Base-by-base conservation (phyloP, 1,140 invertebrate species). In the Achroia grisella region DNA sequence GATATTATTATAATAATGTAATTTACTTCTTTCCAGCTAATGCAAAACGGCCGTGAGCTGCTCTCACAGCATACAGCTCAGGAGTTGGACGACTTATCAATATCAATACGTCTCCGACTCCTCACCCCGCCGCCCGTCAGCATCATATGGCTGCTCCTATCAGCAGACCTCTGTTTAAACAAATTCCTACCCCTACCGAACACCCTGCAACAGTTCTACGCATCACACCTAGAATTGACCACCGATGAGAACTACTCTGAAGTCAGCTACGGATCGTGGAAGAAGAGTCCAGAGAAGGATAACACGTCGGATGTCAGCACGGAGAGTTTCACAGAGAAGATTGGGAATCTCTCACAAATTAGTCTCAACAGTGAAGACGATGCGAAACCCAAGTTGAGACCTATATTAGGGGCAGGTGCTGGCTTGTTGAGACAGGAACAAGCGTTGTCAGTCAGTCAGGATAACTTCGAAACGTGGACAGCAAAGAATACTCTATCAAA, bases 261-360 rank as follows among this genome's bases (percentile, higher is more conserved):
- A 63, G 77, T 85, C 8, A 70, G 61, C 27, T 85, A 83, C 13
- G 81, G 81, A 0, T 83, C 81, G 0, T 85, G 81, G 81, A 85
- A 81, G 42, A 82, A 81, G 17, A 56, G 44, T 15, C 67, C 64
- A 0, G 64, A 71, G 8, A 69, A 72, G 15, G 69, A 71, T 0
- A 62, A 48, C 28, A 48, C 44, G 8, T 37, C 53, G 1, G 59
- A 67, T 14, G 44, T 32, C n/a, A 53, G 50, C 6, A 52, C 53
- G 10, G 60, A 62, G 6, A 28, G 29, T 8, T 12, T 48, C 2
- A 10, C 51, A 0, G 73, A 83, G 1, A 73, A 72, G 47, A 48
- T 69, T 4, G 66, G 68, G 14, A 79, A 73, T 42, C 8, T 79
- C 0, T 73, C 73, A 0, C 68, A 76, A n/a, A 53, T 85, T 2